phyloP scores from a whole-genome alignment of 2,113 vertebrate species.

The Urocitellus parryii region DNA sequence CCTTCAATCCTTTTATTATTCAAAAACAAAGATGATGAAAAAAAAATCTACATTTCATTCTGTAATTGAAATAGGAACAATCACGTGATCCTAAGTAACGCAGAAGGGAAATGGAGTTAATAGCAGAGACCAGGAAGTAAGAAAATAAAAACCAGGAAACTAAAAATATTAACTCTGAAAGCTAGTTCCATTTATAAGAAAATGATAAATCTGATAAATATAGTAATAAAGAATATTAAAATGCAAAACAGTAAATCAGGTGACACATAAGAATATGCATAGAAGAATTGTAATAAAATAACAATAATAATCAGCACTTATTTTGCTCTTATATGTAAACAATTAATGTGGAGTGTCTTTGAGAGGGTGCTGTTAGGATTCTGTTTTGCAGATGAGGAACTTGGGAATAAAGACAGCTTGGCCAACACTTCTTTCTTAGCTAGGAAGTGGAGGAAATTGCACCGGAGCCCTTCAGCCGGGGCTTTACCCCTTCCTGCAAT shows the following conservation, averaged over 20 bases:
- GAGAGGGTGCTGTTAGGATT: background rate
- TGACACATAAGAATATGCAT: rapidly evolving
- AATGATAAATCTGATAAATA: background rate
- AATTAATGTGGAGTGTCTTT: background rate
- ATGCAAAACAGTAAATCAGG: background rate
- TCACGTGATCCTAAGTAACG: background rate
- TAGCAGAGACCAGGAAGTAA: background rate
- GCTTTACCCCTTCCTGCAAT: background rate
- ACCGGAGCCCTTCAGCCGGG: background rate
- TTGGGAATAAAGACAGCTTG: background rate
- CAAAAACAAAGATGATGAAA: slow-evolving; percentile 14
- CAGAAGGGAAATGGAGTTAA: background rate
- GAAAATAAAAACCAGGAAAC: background rate
- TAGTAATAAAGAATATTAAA: background rate
- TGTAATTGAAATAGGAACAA: background rate
- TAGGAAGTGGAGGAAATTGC: background rate
- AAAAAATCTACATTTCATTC: background rate
- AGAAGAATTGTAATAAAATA: background rate
- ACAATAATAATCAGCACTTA: background rate
- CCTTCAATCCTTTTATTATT: slow-evolving; percentile 42
- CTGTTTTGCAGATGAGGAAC: background rate
- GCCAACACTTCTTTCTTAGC: background rate
- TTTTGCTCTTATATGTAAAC: background rate
- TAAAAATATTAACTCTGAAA: background rate
- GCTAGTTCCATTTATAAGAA: background rate